Conservation (phyloP, 2,113 vertebrate species). For the Cyanistes caeruleus region DNA sequence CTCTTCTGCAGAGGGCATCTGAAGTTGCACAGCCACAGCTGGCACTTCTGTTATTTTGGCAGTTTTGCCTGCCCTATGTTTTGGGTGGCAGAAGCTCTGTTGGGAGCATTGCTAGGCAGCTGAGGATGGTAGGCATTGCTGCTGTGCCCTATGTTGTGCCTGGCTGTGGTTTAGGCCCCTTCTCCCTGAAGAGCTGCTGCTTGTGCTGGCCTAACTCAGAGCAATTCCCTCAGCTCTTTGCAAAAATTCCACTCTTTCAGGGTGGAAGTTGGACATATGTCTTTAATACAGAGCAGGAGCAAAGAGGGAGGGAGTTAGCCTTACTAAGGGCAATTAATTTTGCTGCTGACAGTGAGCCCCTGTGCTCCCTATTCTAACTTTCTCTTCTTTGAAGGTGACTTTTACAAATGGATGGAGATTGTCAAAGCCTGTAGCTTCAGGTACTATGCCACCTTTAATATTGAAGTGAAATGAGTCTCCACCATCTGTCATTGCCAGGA, state of each 20-base stretch:
- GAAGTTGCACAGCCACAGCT: neutral
- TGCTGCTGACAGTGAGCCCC: neutral
- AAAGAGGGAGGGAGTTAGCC: neutral
- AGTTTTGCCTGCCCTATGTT: neutral
- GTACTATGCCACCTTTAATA: neutral
- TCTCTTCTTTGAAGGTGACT: neutral
- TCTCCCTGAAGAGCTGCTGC: neutral
- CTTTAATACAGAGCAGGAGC: neutral
- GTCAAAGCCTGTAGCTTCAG: neutral
- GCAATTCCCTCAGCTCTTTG: neutral
- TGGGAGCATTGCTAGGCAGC: neutral
- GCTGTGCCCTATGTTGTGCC: neutral
- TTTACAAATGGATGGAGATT: neutral
- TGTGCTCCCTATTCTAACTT: neutral
- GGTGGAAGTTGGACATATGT: neutral
- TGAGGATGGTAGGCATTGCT: neutral
- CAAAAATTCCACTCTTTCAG: neutral
- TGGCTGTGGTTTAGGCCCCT: neutral
- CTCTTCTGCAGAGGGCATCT: neutral
- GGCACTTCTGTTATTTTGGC: neutral
- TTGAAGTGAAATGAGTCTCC: neutral
- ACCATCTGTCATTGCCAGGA: neutral
- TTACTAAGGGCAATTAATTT: neutral
- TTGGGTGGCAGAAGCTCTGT: neutral
- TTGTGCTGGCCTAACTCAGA: neutral